Base-by-base conservation (phyloP, 2,797 vertebrate species). In the Craterocephalus amniculus region DNA sequence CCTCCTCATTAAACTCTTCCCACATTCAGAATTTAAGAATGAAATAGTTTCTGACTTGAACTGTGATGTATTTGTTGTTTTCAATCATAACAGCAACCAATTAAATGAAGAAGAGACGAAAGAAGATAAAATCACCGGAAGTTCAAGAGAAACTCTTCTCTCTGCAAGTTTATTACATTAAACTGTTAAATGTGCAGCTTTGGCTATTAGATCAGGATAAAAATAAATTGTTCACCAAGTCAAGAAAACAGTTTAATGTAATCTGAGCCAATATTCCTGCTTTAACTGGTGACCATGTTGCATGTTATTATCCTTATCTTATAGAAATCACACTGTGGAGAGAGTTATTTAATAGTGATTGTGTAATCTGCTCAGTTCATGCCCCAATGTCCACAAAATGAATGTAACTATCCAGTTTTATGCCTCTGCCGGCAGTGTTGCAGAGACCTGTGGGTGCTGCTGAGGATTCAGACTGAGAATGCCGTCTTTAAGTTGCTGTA, bases 211-310 rank as follows among this genome's bases (percentile, higher is more conserved):
- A 45, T 40, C 6, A 11, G 45, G 29, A 43, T 16, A 54, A 18
- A 54, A 29, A n/a, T 38, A 59, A 12, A 22, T 51, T 24, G 48
- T 22, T 24, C 48, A 51, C 48, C 12, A 24, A 24, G 48, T 51
- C 31, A 24, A 5, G 22, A 36, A 31, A 2, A 26, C 38, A 55
- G 51, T 8, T 20, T 67, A 24, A 35, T 58, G 38, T 22, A 49
- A 32, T n/a, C 22, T 29, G n/a, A 89, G 78, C 72, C 62, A 43
- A 38, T 85, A 74, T 67, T 24, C 13, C 18, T 34, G 29, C 14
- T 26, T 6, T 22, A 48, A 67, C 45, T 58, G 48, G n/a, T 51
- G 48, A 24, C n/a, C 11, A 13, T 24, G 22, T 4, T 24, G n/a
- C n/a, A 4, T 51, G 10, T 24, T 24, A 12, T 51, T 9, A 45